These are phyloP conservation scores for Lepus americanus DNA, from an alignment of 2,113 vertebrate species.

Conservation along the genomic window DNA sequence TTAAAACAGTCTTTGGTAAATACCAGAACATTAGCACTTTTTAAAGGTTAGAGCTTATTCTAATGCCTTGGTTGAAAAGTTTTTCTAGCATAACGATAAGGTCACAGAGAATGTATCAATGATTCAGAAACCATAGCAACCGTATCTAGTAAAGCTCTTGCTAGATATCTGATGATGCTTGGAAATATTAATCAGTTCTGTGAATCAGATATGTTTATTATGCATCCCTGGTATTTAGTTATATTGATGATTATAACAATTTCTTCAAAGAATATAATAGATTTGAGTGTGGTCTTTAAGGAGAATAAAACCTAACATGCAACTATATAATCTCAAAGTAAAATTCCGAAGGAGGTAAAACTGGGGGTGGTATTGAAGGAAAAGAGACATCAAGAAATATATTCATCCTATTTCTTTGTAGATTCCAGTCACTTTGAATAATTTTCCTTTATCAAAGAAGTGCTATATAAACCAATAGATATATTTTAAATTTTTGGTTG, in stretches of 20 bases:
- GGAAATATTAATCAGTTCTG: background rate
- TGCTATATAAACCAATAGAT: background rate
- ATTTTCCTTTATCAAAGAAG: background rate
- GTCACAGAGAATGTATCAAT: background rate
- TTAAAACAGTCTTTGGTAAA: background rate
- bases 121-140: background rate
- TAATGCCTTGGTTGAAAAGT: background rate
- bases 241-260: background rate
- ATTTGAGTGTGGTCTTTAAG: background rate
- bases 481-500: background rate
- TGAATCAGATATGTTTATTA: background rate
- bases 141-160: background rate
- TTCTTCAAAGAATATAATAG: background rate
- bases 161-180: background rate
- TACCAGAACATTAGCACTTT: background rate
- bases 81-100: background rate
- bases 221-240: background rate
- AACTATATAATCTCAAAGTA: background rate
- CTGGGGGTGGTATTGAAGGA: background rate
- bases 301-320: background rate
- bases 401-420: background rate
- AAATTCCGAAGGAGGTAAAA: background rate
- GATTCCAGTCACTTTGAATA: conserved; percentile 27
- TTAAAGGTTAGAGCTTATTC: conserved; percentile 7
- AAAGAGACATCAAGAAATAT: background rate